Evolutionary conservation across 1,140 invertebrate genomes (phyloP).

Genomic region (Ericerus pela): DNA sequence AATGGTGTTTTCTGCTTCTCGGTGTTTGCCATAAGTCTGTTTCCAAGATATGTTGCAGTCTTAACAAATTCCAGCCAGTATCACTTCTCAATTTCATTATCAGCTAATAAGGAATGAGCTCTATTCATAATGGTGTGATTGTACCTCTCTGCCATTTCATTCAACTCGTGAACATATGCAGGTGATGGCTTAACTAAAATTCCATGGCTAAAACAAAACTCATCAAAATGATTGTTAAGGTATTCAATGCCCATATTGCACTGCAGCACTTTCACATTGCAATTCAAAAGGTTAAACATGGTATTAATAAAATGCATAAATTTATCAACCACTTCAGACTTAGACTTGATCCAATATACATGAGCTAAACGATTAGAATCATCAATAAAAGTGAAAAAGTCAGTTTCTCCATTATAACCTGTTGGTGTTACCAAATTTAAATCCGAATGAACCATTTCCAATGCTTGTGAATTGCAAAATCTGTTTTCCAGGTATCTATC

Average conservation of each 20-base stretch:
- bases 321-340: constrained; percentile 19
- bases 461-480: constrained; percentile 17
- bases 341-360: constrained; percentile 20
- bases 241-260: constrained; percentile 19
- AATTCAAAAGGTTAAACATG: not conserved
- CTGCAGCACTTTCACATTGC: constrained; percentile 5
- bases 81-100: constrained; percentile 8
- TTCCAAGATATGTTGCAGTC: constrained; percentile 17
- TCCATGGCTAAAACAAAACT: not conserved
- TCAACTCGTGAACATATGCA: not conserved
- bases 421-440: constrained; percentile 17
- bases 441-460: constrained; percentile 25
- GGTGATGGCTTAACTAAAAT: not conserved
- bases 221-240: constrained; percentile 4
- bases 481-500: constrained; percentile 20
- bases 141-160: constrained; percentile 16
- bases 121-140: constrained; percentile 18
- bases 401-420: constrained; percentile 21
- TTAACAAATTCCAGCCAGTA: constrained; percentile 19
- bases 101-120: constrained; percentile 17
- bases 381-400: constrained; percentile 25
- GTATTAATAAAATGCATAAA: constrained; percentile 20
- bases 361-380: constrained; percentile 24
- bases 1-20: not conserved
- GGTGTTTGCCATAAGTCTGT: constrained; percentile 13